A percentile compares a stretch with the other conserved stretches of the same genome.
Conservation (phyloP, 2,113 vertebrate species). For the Dendropsophus ebraccatus region DNA sequence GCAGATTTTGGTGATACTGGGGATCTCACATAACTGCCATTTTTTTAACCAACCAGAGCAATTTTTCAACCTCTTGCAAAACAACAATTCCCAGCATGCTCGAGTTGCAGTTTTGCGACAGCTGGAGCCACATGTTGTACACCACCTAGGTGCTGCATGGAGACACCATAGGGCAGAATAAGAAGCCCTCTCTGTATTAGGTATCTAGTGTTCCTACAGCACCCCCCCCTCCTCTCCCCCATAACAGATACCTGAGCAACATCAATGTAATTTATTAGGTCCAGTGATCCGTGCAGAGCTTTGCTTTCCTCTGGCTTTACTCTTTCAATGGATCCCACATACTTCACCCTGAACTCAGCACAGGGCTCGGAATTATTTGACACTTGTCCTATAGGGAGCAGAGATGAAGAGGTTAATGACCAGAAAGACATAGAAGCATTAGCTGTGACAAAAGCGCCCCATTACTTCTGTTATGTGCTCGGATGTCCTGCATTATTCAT, state of each 20-base stretch:
- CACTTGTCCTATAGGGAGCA: conserved; percentile 75
- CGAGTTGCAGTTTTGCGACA: no score
- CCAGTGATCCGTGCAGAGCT: conserved; percentile 86
- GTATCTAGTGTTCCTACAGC: no score
- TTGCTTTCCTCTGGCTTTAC: conserved; percentile 84
- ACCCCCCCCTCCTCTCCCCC: no score
- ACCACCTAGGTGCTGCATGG: not conserved
- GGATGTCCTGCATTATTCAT: not conserved
- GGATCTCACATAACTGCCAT: not conserved
- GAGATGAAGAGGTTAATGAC: conserved; percentile 22
- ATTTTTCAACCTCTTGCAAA: no score
- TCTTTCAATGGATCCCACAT: conserved; percentile 92
- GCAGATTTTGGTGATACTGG: not conserved
- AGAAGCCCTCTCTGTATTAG: not conserved
- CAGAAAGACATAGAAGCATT: no score
- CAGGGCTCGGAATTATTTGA: conserved; percentile 87
- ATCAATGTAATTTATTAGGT: conserved; percentile 96
- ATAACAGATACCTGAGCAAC: conserved; percentile 84
- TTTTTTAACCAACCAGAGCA: no score
- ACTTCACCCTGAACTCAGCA: conserved; percentile 92
- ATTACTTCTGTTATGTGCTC: not conserved
- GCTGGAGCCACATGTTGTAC: no score
- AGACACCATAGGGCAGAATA: not conserved
- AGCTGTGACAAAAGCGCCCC: not conserved
- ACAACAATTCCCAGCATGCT: no score